Conservation (phyloP, 2,797 vertebrate species). For the Aplochiton taeniatus region DNA sequence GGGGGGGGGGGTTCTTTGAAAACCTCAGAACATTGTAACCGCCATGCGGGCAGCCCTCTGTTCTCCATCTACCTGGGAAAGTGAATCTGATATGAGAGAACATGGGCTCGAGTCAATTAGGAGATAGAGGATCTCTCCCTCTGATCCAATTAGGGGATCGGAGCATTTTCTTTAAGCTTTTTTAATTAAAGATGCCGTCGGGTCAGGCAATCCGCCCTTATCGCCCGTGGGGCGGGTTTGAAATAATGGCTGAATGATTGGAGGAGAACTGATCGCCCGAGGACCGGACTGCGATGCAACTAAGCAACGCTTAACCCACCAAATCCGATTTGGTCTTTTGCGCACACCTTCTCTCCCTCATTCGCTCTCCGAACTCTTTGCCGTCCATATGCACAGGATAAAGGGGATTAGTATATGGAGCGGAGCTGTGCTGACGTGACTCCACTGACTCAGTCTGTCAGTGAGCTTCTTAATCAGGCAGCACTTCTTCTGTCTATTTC, state of each 20-base stretch:
- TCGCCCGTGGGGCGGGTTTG: slow-evolving; percentile 63
- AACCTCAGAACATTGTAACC: slow-evolving; percentile 29
- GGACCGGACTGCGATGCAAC: slow-evolving; percentile 22
- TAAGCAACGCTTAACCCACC: no score
- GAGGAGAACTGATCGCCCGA: slow-evolving; percentile 45
- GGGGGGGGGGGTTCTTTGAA: slow-evolving; percentile 44
- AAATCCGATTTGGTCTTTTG: no score
- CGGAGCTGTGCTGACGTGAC: no score
- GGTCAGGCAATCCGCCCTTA: slow-evolving; percentile 68
- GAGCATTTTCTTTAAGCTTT: slow-evolving; percentile 78
- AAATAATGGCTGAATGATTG: slow-evolving; percentile 58
- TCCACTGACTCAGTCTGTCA: no score
- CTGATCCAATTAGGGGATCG: slow-evolving; percentile 74
- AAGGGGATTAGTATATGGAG: no score
- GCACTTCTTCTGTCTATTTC: no score
- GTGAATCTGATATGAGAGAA: slow-evolving; percentile 63
- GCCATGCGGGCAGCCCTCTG: slow-evolving; percentile 21
- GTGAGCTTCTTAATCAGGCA: no score
- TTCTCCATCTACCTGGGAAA: slow-evolving; percentile 52
- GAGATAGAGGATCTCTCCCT: slow-evolving; percentile 69
- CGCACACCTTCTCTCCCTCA: no score
- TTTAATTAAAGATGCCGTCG: slow-evolving; percentile 75
- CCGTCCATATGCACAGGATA: no score
- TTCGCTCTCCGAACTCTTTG: no score
- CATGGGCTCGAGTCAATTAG: slow-evolving; percentile 74